These are phyloP conservation scores for Epirrhoe tristata DNA, from an alignment of 2,888 invertebrate genomes.

Conservation along the genomic window DNA sequence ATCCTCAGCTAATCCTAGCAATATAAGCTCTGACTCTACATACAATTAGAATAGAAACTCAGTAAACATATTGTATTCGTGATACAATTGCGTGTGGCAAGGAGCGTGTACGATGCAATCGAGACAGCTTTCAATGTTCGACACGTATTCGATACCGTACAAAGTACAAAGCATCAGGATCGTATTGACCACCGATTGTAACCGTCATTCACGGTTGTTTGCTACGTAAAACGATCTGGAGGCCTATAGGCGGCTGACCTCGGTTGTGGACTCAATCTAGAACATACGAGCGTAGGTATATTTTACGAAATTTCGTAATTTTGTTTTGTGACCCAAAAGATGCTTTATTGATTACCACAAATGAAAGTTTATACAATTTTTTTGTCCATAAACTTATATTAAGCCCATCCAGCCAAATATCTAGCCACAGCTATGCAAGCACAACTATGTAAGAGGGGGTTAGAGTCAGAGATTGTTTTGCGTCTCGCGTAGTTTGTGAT, in stretches of 20 bases:
- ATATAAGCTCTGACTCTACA: too few species aligned
- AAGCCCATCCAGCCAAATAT: too few species aligned
- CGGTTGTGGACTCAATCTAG: too few species aligned
- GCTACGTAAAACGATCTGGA: neutral
- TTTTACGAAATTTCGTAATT: too few species aligned
- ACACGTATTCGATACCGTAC: too few species aligned
- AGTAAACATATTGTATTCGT: conserved; percentile 13
- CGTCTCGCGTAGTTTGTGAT: neutral
- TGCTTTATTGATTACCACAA: too few species aligned
- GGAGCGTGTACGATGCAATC: conserved; percentile 17
- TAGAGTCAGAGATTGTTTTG: neutral
- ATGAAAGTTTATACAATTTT: too few species aligned
- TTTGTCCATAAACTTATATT: too few species aligned
- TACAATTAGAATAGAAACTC: conserved; percentile 3
- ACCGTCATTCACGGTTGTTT: conserved; percentile 3
- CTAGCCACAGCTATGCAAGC: too few species aligned
- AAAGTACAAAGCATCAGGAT: conserved; percentile 7
- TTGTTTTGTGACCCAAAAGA: too few species aligned
- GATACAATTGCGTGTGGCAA: conserved; percentile 12
- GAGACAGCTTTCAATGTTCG: conserved; percentile 1
- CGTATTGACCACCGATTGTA: conserved; percentile 9
- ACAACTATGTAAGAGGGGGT: neutral
- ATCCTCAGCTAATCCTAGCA: too few species aligned
- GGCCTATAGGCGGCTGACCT: too few species aligned
- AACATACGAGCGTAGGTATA: neutral